phyloP scores from a whole-genome alignment of 2,888 invertebrate species.

The Caenorhabditis zanzibari region DNA sequence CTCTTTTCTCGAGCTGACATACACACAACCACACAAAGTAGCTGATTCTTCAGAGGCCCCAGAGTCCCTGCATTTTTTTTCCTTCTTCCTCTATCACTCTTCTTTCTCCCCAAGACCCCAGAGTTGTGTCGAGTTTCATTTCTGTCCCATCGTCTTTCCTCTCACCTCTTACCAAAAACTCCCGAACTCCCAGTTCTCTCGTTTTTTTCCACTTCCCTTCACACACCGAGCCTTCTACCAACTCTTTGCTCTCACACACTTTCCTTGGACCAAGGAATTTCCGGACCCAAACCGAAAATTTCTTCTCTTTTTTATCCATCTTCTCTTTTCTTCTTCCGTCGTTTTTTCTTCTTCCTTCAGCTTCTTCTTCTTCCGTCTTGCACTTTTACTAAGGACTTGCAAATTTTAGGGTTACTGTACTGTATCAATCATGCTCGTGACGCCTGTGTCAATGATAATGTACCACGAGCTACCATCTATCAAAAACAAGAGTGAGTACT shows the following conservation, averaged over 20 bases:
- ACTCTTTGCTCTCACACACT: slow-evolving; percentile 45
- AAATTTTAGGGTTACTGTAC: slow-evolving; percentile 41
- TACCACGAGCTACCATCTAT: slow-evolving; percentile 68
- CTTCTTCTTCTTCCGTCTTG: not conserved
- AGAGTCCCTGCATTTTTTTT: slow-evolving; percentile 40
- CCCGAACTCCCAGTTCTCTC: slow-evolving; percentile 32
- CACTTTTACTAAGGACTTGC: not conserved
- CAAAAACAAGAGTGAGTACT: slow-evolving; percentile 72
- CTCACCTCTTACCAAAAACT: slow-evolving; percentile 41
- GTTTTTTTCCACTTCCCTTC: slow-evolving; percentile 34
- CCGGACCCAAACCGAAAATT: slow-evolving; percentile 21
- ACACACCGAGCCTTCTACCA: not conserved
- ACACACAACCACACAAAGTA: slow-evolving; percentile 64
- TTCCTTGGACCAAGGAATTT: slow-evolving; percentile 33
- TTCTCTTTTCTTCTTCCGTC: not conserved
- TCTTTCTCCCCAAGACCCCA: slow-evolving; percentile 41
- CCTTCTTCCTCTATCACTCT: slow-evolving; percentile 47
- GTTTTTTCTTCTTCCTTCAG: not conserved
- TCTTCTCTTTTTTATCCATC: not conserved
- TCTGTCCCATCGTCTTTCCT: slow-evolving; percentile 41
- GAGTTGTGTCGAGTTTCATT: slow-evolving; percentile 61
- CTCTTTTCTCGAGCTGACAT: slow-evolving; percentile 50
- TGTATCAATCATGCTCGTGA: slow-evolving; percentile 66
- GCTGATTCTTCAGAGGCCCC: slow-evolving; percentile 56
- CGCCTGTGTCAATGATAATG: slow-evolving; percentile 72